Conservation (phyloP, 2,888 invertebrate species). For the Pasiphila rectangulata region DNA sequence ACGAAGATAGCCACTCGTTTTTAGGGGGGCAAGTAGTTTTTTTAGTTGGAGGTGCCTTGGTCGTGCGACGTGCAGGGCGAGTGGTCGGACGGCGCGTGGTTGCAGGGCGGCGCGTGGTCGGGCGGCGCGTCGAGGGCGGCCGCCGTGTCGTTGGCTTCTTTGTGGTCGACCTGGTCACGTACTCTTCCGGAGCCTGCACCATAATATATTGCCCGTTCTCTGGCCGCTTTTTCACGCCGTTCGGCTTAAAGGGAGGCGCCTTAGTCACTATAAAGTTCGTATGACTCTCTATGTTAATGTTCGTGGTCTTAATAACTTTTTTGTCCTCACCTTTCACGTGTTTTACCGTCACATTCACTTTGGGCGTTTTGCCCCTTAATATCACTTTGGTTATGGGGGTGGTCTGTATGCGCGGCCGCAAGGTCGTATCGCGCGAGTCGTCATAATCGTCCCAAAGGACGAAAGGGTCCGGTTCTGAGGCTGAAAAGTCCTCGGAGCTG, state of each 20-base stretch:
- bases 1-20: slow-evolving; percentile 58
- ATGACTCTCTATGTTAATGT: slow-evolving; percentile 72
- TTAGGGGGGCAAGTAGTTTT: slow-evolving; percentile 59
- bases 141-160: slow-evolving; percentile 41
- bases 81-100: slow-evolving; percentile 41
- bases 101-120: slow-evolving; percentile 35
- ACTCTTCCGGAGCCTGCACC: slow-evolving; percentile 44
- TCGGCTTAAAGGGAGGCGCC: slow-evolving; percentile 40
- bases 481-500: slow-evolving; percentile 48
- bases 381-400: slow-evolving; percentile 65
- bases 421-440: slow-evolving; percentile 55
- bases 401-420: slow-evolving; percentile 43
- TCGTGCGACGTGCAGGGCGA: slow-evolving; percentile 34
- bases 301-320: slow-evolving; percentile 64
- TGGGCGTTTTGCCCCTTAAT: slow-evolving; percentile 55
- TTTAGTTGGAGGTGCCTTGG: slow-evolving; percentile 46
- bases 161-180: slow-evolving; percentile 35
- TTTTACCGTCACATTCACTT: slow-evolving; percentile 63
- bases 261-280: slow-evolving; percentile 72
- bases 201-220: slow-evolving; percentile 51
- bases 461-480: slow-evolving; percentile 61
- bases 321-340: slow-evolving; percentile 55
- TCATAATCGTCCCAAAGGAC: slow-evolving; percentile 66
- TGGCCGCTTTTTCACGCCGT: slow-evolving; percentile 39
- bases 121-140: slow-evolving; percentile 38